Evolutionary conservation across 2,888 invertebrate species (phyloP), one percentile per base, ranked within the genome.

Genomic region (Thumatha senex): DNA sequence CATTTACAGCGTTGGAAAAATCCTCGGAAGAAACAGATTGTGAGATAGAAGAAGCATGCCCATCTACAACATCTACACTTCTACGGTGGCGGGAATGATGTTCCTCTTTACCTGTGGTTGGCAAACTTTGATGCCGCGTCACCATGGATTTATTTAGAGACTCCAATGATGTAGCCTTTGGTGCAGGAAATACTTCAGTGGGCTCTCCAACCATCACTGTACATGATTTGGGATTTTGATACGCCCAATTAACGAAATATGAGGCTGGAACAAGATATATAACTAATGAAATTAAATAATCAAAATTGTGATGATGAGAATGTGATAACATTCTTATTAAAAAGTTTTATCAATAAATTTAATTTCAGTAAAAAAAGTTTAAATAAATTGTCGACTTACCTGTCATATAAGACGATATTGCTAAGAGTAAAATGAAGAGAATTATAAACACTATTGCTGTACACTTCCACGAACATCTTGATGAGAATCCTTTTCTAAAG

Each of bases 381-480:
- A 1, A 11, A 35, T 4, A 3, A 29, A 24, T 31, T 15, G 11
- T 7, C 34, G 31, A 66, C 75, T 77, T 90, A 97, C 97, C 97
- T 92, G 96, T 96, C 92, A 98, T 95, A 91, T 97, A 97, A 68
- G 96, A 95, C 67, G 97, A 93, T 65, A 96, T 95, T 65, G 97
- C 96, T 76, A 96, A 94, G 70, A 98, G 93, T 75, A 96, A 93
- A 72, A 96, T 94, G 71, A 96, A 95, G 72, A 97, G 93, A 86
- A 96, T 94, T 80, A 97, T 95, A 82, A 97, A 96, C 67, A 96
- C 94, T 80, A 98, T 96, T 61, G 98, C 97, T 68, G 97, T 95
- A 89, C 98, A 97, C 86, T 96, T 96, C 97, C 98, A 98, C 61
- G 97, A 96, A 90, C 98, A 98, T 74, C 94, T 93, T 70, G 96